phyloP scores from a whole-genome alignment of 2,888 invertebrate species.

The Plebejus melissa region DNA sequence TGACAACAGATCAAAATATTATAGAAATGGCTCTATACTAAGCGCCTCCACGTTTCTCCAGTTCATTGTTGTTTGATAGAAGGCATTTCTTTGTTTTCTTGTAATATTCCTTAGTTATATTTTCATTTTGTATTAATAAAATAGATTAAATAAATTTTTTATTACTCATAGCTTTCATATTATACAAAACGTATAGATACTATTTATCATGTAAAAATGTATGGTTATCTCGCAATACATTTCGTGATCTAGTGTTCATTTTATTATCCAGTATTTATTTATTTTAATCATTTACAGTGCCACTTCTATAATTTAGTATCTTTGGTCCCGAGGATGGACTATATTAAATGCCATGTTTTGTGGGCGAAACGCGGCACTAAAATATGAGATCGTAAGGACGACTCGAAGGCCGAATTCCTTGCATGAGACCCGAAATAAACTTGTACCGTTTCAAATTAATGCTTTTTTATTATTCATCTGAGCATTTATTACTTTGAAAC shows the following conservation, averaged over 20 bases:
- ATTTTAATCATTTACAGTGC: neutral
- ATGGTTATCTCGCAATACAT: no score
- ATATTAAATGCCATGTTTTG: conserved; percentile 57
- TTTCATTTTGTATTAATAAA: no score
- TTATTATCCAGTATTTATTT: neutral
- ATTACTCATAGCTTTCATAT: no score
- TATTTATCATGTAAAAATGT: no score
- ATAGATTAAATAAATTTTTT: no score
- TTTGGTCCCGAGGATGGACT: conserved; percentile 39
- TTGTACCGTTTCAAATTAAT: conserved; percentile 26
- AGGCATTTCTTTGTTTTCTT: no score
- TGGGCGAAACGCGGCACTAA: conserved; percentile 52
- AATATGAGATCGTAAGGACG: conserved; percentile 59
- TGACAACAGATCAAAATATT: neutral
- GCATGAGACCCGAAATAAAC: conserved; percentile 18
- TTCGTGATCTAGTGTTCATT: no score
- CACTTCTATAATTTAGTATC: conserved; percentile 13
- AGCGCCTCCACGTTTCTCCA: no score
- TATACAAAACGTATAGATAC: no score
- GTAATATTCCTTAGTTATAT: no score
- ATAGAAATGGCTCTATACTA: neutral
- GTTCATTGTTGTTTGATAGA: no score
- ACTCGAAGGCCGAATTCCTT: conserved; percentile 61
- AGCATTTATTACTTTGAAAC: neutral
- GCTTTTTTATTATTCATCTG: conserved; percentile 6